phyloP scores from a whole-genome alignment of 2,797 vertebrate genomes.

The Trichosurus vulpecula region DNA sequence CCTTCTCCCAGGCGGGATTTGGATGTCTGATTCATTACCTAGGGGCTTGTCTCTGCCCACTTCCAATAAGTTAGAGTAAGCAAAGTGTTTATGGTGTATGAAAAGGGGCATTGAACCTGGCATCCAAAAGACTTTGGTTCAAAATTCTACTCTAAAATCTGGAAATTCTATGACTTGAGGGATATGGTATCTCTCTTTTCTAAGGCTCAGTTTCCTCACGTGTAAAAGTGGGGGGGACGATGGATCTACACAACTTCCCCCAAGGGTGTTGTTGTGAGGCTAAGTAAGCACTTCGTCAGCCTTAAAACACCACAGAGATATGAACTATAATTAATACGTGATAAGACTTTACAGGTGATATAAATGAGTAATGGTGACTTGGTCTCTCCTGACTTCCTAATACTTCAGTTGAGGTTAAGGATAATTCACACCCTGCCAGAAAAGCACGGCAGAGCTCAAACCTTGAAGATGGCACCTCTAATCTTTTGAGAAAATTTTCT shows the following conservation, averaged over 20 bases:
- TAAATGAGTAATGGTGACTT: slow-evolving; percentile 58
- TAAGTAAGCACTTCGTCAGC: not conserved
- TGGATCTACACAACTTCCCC: not conserved
- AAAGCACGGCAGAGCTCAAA: not conserved
- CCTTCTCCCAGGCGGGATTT: not conserved
- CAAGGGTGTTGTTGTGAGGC: not conserved
- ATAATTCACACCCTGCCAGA: slow-evolving; percentile 52
- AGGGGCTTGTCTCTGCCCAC: slow-evolving; percentile 44
- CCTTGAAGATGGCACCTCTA: not conserved
- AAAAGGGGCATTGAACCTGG: not conserved
- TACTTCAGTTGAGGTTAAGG: slow-evolving; percentile 40
- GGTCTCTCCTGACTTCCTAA: slow-evolving; percentile 36
- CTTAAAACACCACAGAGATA: not conserved
- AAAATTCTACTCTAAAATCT: not conserved
- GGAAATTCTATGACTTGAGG: not conserved
- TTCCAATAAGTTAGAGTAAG: slow-evolving; percentile 34
- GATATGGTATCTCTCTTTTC: not conserved
- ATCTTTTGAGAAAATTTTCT: not conserved
- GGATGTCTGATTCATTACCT: slow-evolving; percentile 40
- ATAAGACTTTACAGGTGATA: slow-evolving; percentile 65
- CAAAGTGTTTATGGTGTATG: not conserved
- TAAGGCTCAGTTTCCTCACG: not conserved
- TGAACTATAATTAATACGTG: not conserved
- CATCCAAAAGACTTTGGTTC: not conserved
- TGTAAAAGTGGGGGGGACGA: not conserved